These are phyloP conservation scores for Embiotoca jacksoni DNA, from an alignment of 2,113 vertebrate species.

Conservation along the genomic window DNA sequence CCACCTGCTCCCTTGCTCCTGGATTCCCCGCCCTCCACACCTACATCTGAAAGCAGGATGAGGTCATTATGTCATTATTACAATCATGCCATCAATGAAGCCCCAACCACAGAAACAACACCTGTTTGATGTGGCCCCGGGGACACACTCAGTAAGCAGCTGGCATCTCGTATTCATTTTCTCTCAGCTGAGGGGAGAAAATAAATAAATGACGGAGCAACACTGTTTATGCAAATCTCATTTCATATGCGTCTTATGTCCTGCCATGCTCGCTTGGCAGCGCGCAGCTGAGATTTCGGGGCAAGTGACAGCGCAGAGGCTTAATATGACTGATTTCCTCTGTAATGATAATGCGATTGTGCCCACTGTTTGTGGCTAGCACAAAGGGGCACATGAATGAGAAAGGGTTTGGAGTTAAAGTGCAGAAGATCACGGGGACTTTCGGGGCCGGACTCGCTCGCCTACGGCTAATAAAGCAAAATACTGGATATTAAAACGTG, in stretches of 20 bases:
- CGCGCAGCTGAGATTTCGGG: constrained; percentile 63
- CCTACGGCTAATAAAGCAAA: constrained; percentile 9
- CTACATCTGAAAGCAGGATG: constrained; percentile 39
- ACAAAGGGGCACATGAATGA: constrained; percentile 59
- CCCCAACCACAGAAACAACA: constrained; percentile 33
- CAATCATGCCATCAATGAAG: constrained; percentile 41
- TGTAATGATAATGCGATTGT: constrained; percentile 77
- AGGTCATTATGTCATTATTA: constrained; percentile 66
- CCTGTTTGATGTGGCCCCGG: constrained; percentile 48
- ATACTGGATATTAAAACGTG: constrained; percentile 8
- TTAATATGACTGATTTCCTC: constrained; percentile 78
- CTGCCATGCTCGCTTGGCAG: constrained; percentile 67
- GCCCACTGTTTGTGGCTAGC: constrained; percentile 56
- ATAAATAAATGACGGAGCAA: constrained; percentile 74
- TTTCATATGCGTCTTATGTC: constrained; percentile 77
- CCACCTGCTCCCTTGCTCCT: constrained; percentile 24
- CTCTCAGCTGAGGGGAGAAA: constrained; percentile 42
- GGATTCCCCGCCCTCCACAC: constrained; percentile 13
- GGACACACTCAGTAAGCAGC: constrained; percentile 33
- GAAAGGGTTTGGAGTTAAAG: constrained; percentile 53
- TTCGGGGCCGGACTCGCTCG: constrained; percentile 5
- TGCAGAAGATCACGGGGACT: constrained; percentile 29
- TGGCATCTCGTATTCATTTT: constrained; percentile 44
- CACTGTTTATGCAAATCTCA: constrained; percentile 81
- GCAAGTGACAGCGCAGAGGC: constrained; percentile 72